Percentiles rank a stretch among this genome's conserved stretches.
These are phyloP conservation scores for Clavelina lepadiformis DNA, from an alignment of 23 tunicate species.

Conservation along the genomic window DNA sequence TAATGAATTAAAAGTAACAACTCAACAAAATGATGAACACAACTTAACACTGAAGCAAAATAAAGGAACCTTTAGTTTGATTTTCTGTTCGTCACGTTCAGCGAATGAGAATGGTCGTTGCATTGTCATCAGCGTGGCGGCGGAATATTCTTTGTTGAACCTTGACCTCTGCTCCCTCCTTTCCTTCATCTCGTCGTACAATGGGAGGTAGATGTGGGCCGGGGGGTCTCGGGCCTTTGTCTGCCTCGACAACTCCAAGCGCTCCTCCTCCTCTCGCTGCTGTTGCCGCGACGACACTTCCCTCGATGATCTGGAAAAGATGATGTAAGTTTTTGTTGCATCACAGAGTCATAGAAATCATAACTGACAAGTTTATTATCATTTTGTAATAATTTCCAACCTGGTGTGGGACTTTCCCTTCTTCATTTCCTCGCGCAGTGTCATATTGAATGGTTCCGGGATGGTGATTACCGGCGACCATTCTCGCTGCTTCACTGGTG, in stretches of 20 bases:
- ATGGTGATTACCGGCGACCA: conserved; percentile 78
- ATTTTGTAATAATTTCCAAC: conserved; percentile 4
- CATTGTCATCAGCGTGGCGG: conserved; percentile 48
- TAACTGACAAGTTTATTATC: background rate
- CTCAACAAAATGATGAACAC: background rate
- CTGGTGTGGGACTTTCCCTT: conserved; percentile 42
- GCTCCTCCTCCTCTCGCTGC: conserved; percentile 9
- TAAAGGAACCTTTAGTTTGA: conserved; percentile 25
- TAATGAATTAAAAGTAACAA: too few species aligned
- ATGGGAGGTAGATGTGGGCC: conserved; percentile 73
- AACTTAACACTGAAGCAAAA: background rate
- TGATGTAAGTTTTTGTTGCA: background rate
- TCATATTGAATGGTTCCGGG: conserved; percentile 87
- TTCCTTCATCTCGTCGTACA: conserved; percentile 74
- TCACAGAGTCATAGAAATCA: background rate
- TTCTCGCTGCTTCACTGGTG: conserved; percentile 45
- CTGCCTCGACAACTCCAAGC: conserved; percentile 3
- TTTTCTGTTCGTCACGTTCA: conserved; percentile 42
- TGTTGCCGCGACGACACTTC: conserved; percentile 44
- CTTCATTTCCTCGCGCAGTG: conserved; percentile 78
- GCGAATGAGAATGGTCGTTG: conserved; percentile 74
- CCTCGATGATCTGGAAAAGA: conserved; percentile 42
- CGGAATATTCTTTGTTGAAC: conserved; percentile 56
- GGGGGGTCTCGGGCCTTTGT: conserved; percentile 64
- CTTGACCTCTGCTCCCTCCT: conserved; percentile 72